Percentiles rank a stretch among this genome's conserved stretches.
Conservation (phyloP, 2,113 vertebrate genomes). For the Labeo catla region DNA sequence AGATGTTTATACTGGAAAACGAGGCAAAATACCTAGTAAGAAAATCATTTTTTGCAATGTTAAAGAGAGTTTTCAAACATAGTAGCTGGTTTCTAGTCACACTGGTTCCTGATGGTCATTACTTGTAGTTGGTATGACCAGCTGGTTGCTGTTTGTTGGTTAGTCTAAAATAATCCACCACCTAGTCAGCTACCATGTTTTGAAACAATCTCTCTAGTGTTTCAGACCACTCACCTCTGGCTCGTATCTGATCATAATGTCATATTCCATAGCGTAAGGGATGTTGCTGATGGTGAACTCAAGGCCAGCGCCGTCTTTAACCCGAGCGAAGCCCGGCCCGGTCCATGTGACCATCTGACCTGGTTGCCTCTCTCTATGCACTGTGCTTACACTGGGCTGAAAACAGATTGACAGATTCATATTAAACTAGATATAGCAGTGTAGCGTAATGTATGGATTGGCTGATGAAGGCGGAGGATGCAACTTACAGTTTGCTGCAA, state of each 20-base stretch:
- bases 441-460: background rate
- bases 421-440: background rate
- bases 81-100: background rate
- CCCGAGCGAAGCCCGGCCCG: conserved; percentile 79
- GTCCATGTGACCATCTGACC: conserved; percentile 81
- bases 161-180: background rate
- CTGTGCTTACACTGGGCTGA: conserved; percentile 78
- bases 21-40: background rate
- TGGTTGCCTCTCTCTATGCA: conserved; percentile 64
- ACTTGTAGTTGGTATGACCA: background rate
- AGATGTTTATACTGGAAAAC: too few relatives aligned
- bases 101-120: background rate
- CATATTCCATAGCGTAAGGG: conserved; percentile 85
- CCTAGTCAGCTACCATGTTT: background rate
- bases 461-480: background rate
- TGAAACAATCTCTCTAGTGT: background rate
- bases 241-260: conserved; percentile 85
- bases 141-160: background rate
- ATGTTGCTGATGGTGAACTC: conserved; percentile 81
- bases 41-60: background rate
- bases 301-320: conserved; percentile 84
- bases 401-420: conserved; percentile 39
- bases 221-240: conserved; percentile 75
- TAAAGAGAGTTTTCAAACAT: background rate
- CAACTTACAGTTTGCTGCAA: conserved; percentile 77